Evolutionary conservation across 2,888 invertebrate species (phyloP), one percentile per base, ranked within the genome.

Genomic region (Charanyca ferruginea): DNA sequence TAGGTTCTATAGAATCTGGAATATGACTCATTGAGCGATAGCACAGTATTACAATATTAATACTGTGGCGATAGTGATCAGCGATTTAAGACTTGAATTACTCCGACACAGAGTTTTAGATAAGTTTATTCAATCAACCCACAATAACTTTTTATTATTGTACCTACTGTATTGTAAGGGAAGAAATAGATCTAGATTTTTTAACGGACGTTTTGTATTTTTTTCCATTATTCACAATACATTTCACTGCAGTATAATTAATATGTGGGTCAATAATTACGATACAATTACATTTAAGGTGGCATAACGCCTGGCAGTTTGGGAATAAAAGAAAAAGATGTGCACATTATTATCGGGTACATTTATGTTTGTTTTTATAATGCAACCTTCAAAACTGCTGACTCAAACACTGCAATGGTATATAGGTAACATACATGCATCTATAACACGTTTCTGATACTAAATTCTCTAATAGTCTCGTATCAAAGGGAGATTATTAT

Each of bases 381-480:
- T 52, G 35, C 48, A 28, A 63, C 63, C 72, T 71, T 70, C 44
- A 71, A 57, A 76, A 71, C n/a, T 44, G 77, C 48, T 49, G 35
- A 58, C 6, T 48, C 11, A 47, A 41, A 22, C 1, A 20, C 28
- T 18, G 4, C 9, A 16, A 45, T 28, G 16, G 16, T 16, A 47
- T 32, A 42, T 41, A n/a, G n/a, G n/a, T n/a, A 60, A 53, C 20
- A 22, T 5, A 22, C 35, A 9, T 22, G 18, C 25, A 45, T 35
- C 5, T 22, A 22, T n/a, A 38, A 28, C 3, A 44, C 13, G 13
- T 22, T 54, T 51, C 13, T 20, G 6, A 23, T 38, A 51, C 16
- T 0, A 23, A 28, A 16, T 48, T 38, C 1, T 16, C 13, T 3
- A 35, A 35, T 11, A 35, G 13, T 2, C 11, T 35, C 28, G 3